Conservation (phyloP, 2,888 invertebrate species). For the Heterodera filipjevi region DNA sequence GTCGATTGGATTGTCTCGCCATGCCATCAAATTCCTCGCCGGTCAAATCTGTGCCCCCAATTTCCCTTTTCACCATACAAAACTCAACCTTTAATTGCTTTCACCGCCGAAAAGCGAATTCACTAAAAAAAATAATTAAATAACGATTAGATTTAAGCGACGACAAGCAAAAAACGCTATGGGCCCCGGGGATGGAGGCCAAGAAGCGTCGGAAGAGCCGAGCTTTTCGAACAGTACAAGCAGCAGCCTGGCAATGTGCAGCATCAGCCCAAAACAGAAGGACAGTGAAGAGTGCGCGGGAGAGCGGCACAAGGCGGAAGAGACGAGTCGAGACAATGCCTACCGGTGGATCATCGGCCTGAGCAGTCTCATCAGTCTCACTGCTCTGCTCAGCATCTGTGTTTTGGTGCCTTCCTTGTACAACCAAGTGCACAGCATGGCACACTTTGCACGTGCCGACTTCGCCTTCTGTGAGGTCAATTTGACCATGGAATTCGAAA, state of each 20-base stretch:
- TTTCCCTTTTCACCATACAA: neutral
- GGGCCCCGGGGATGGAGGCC: neutral
- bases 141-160: neutral
- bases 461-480: slow-evolving; percentile 62
- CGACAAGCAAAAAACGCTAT: neutral
- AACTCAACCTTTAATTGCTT: neutral
- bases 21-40: neutral
- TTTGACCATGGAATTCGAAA: neutral
- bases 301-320: slow-evolving; percentile 12
- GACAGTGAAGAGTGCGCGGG: neutral
- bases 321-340: slow-evolving; percentile 33
- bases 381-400: slow-evolving; percentile 56
- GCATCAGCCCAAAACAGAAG: neutral
- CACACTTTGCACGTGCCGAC: slow-evolving; percentile 55
- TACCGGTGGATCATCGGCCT: slow-evolving; percentile 53
- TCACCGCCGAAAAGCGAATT: neutral
- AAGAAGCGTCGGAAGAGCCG: neutral
- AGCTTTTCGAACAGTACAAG: slow-evolving; percentile 3
- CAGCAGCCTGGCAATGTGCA: neutral
- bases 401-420: slow-evolving; percentile 62
- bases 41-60: neutral
- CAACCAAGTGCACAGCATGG: slow-evolving; percentile 61
- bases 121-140: neutral
- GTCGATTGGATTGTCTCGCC: neutral
- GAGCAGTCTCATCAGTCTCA: slow-evolving; percentile 52